A percentile compares a stretch with the other conserved stretches of the same genome.
Evolutionary conservation across 2,797 vertebrate species (phyloP).

Genomic region (Cirrhinus molitorella): DNA sequence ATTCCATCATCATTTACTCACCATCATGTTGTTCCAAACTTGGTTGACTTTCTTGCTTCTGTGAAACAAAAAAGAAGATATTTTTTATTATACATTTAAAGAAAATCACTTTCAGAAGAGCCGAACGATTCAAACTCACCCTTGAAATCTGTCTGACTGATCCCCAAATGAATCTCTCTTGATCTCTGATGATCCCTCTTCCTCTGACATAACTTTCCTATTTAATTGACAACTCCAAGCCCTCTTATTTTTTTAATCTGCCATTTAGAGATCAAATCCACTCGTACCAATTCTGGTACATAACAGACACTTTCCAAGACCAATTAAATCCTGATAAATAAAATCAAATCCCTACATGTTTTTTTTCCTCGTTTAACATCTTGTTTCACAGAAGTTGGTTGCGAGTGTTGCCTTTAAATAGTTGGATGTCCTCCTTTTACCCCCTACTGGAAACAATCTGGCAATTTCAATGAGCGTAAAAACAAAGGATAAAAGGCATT

Average conservation of each 20-base stretch:
- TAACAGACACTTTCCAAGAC: not conserved
- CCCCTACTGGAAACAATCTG: slow-evolving; percentile 5
- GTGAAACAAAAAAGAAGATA: not conserved
- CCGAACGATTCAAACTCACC: not conserved
- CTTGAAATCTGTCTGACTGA: slow-evolving; percentile 23
- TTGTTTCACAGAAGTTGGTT: not conserved
- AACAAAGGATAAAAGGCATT: not conserved
- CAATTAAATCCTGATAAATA: not conserved
- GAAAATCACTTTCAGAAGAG: not conserved
- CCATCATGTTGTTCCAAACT: not conserved
- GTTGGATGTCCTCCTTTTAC: not conserved
- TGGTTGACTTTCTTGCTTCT: not conserved
- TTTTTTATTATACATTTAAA: not conserved
- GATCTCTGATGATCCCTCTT: not conserved
- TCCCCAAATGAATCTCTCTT: slow-evolving; percentile 6
- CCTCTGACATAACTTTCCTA: not conserved
- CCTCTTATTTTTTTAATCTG: not conserved
- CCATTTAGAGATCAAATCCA: not conserved
- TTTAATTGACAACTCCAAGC: not conserved
- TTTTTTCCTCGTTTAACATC: not conserved
- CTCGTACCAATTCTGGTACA: not conserved
- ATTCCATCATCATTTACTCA: not conserved
- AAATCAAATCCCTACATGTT: not conserved
- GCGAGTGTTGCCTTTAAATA: not conserved
- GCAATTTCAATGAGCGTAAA: not conserved